A percentile compares a stretch with the other conserved stretches of the same genome.
Conservation (phyloP, 2,113 vertebrate species). For the Semnornis frantzii region DNA sequence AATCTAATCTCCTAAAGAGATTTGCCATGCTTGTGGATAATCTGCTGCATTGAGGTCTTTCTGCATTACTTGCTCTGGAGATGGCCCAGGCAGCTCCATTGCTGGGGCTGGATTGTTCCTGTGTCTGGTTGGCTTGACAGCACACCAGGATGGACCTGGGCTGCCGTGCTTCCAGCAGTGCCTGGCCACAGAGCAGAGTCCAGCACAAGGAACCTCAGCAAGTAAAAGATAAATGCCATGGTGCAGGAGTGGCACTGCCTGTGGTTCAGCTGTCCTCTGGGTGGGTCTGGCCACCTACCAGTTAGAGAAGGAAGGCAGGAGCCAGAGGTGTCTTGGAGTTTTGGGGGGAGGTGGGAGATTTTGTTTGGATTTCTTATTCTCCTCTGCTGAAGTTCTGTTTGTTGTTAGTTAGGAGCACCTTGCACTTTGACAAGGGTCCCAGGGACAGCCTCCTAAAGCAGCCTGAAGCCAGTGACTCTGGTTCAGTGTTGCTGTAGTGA, state of each 20-base stretch:
- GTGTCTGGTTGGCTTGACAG: not conserved
- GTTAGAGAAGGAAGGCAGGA: not conserved
- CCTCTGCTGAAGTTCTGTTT: not conserved
- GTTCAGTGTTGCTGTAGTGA: accelerated
- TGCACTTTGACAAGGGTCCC: not conserved
- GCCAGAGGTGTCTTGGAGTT: accelerated
- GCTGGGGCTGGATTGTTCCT: not conserved
- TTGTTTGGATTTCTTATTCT: not conserved
- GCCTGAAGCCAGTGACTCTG: accelerated
- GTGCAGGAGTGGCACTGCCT: accelerated
- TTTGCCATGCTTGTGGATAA: not conserved
- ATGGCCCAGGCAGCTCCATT: not conserved
- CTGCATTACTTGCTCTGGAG: not conserved
- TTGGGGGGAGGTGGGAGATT: not conserved
- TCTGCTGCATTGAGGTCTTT: not conserved
- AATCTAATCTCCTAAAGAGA: slow-evolving; percentile 22
- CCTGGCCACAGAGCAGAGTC: not conserved
- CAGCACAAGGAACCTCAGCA: no score
- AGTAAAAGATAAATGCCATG: no score
- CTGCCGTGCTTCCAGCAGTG: accelerated
- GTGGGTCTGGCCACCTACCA: not conserved
- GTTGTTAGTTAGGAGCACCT: accelerated
- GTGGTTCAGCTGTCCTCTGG: accelerated
- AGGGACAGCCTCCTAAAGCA: not conserved
- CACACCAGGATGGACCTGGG: not conserved